Percentiles rank a stretch among this genome's conserved stretches.
phyloP scores from a whole-genome alignment of 2,797 vertebrate genomes.

The Echiichthys vipera region DNA sequence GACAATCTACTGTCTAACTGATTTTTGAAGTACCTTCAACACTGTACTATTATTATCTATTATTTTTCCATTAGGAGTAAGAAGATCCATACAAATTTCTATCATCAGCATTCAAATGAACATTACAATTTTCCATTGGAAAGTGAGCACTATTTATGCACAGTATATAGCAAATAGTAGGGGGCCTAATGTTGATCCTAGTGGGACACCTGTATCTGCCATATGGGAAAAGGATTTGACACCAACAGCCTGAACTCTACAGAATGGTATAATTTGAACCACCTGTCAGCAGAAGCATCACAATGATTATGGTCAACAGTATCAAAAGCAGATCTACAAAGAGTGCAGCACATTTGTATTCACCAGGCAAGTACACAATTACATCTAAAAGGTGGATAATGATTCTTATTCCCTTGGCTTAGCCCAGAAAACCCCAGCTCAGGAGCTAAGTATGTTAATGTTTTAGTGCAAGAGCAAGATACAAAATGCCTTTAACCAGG shows the following conservation, averaged over 20 bases:
- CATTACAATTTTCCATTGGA: neutral
- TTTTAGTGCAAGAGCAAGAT: constrained; percentile 5
- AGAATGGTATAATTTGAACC: neutral
- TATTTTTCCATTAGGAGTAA: neutral
- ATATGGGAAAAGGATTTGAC: neutral
- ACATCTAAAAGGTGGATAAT: too few relatives aligned
- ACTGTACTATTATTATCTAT: neutral
- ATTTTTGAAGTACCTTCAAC: neutral
- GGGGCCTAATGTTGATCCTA: neutral
- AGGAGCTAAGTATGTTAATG: constrained; percentile 34
- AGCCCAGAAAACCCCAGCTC: neutral
- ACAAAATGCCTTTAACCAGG: constrained; percentile 31
- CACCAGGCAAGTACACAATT: neutral
- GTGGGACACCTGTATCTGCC: neutral
- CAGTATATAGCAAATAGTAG: neutral
- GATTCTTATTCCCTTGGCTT: neutral
- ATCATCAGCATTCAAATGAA: neutral
- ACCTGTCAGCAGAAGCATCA: neutral
- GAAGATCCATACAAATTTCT: neutral
- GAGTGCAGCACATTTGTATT: too few relatives aligned
- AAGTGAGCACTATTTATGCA: neutral
- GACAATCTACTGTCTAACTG: neutral
- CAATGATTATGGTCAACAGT: neutral
- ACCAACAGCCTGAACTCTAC: neutral
- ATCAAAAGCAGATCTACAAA: neutral